A percentile compares a stretch with the other conserved stretches of the same genome.
Evolutionary conservation across 1,140 invertebrate genomes (phyloP).

Genomic region (Leptestheria dahalacensis): DNA sequence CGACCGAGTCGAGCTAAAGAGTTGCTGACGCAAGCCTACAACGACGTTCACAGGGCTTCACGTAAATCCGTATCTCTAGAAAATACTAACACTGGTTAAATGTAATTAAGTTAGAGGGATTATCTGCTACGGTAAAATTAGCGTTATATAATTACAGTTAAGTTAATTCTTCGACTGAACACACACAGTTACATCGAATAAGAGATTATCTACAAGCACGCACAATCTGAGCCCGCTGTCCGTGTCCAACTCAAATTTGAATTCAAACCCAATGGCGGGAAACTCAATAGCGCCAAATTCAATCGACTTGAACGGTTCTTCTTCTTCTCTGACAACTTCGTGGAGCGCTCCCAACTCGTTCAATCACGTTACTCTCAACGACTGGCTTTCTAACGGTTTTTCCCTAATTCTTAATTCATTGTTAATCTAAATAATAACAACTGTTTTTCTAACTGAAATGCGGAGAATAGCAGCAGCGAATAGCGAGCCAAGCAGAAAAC

Average conservation of each 20-base stretch:
- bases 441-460: not conserved
- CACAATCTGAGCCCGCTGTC: not conserved
- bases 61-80: too few relatives aligned
- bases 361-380: constrained; percentile 1
- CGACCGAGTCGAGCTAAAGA: constrained; percentile 41
- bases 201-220: not conserved
- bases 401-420: not conserved
- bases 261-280: not conserved
- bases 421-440: not conserved
- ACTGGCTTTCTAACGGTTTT: constrained; percentile 17
- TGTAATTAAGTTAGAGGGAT: too few relatives aligned
- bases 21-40: constrained; percentile 35
- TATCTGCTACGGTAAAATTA: too few relatives aligned
- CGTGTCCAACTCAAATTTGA: constrained; percentile 3
- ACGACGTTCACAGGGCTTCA: constrained; percentile 26
- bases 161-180: too few relatives aligned
- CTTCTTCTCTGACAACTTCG: not conserved
- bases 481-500: not conserved
- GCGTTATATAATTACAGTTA: too few relatives aligned
- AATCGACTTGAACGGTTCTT: not conserved
- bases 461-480: too few relatives aligned
- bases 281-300: not conserved
- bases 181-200: not conserved
- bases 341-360: constrained; percentile 5
- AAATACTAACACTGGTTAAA: too few relatives aligned